These are phyloP conservation scores for Prionace glauca DNA, from an alignment of 2,797 vertebrate species.

Conservation along the genomic window DNA sequence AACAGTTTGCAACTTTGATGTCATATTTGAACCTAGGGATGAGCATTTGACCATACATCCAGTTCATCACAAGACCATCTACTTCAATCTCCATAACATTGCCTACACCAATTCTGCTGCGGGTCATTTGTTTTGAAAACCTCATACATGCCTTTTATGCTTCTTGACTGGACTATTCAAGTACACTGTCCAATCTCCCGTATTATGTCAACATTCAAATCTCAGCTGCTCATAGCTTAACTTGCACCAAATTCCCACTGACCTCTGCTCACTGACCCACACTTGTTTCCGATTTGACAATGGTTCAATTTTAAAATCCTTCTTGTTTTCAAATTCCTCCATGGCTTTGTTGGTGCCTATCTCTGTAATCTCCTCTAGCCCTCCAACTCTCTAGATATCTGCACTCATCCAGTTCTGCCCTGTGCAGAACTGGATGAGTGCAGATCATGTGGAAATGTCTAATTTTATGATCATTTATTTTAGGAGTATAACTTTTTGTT, in stretches of 20 bases:
- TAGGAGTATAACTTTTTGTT: not conserved
- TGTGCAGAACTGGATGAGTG: not conserved
- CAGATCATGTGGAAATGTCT: not conserved
- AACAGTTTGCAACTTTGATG: not conserved
- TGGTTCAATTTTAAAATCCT: not conserved
- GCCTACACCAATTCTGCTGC: not conserved
- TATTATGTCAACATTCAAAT: not conserved
- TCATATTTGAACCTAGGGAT: not conserved
- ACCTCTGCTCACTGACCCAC: not conserved
- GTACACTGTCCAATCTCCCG: not conserved
- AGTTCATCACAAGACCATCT: not conserved
- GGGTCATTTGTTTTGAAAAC: not conserved
- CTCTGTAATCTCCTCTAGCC: not conserved
- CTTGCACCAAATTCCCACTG: not conserved
- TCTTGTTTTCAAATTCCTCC: not conserved
- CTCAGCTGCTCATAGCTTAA: not conserved
- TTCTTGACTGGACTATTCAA: not conserved
- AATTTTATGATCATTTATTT: not conserved
- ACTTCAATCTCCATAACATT: not conserved
- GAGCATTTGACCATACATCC: not conserved
- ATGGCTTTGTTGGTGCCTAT: not conserved
- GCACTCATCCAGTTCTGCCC: not conserved
- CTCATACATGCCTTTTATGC: not conserved
- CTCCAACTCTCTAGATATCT: not conserved
- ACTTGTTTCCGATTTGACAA: not conserved